Evolutionary conservation across 2,113 vertebrate species (phyloP).

Genomic region (Sander lucioperca): DNA sequence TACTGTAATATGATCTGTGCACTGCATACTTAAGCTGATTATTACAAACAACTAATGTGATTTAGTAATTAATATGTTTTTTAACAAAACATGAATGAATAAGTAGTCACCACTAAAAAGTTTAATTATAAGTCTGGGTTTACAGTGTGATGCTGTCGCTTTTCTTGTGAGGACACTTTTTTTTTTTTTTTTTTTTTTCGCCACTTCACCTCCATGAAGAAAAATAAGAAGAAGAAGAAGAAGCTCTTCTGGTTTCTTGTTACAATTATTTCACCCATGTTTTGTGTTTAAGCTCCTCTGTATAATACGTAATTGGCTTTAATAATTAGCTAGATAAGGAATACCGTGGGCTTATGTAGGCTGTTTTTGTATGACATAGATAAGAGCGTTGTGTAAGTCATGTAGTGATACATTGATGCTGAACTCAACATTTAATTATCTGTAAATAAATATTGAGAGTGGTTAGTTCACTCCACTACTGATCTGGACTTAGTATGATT

Average conservation of each 20-base stretch:
- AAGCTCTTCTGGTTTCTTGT: background rate
- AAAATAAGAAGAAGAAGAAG: no score
- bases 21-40: no score
- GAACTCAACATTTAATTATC: slow-evolving; percentile 37
- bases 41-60: no score
- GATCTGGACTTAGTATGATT: background rate
- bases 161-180: no score
- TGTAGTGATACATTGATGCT: slow-evolving; percentile 35
- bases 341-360: background rate
- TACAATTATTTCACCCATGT: background rate
- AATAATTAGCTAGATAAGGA: slow-evolving; percentile 56
- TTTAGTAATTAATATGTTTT: no score
- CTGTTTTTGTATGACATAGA: slow-evolving; percentile 35
- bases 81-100: no score
- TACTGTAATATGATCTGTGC: no score
- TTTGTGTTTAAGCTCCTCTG: slow-evolving; percentile 18
- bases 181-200: no score
- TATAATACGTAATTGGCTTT: slow-evolving; percentile 40
- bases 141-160: no score
- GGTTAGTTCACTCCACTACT: background rate
- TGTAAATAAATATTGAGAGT: background rate
- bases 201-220: no score
- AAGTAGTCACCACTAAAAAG: no score
- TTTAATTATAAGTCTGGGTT: no score
- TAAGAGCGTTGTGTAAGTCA: slow-evolving; percentile 45